A percentile compares a stretch with the other conserved stretches of the same genome.
phyloP scores from a whole-genome alignment of 2,888 invertebrate genomes.

The Leptopilina drosophilae region DNA sequence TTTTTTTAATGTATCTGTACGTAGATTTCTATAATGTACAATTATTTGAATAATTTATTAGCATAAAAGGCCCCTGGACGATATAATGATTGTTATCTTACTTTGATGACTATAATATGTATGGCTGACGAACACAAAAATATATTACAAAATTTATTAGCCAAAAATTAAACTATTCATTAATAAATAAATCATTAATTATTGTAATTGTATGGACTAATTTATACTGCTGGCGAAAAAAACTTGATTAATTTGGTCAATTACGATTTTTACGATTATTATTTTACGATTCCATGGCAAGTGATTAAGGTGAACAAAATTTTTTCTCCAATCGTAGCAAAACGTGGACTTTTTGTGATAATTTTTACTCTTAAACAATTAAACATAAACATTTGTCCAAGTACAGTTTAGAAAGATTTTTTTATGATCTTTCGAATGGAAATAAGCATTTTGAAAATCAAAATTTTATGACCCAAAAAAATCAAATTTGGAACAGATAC shows the following conservation, averaged over 20 bases:
- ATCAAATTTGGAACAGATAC: no score
- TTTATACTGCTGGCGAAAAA: neutral
- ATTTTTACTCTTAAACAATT: no score
- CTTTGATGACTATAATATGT: conserved; percentile 44
- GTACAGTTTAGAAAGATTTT: no score
- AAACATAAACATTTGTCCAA: no score
- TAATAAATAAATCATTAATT: neutral
- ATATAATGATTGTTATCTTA: conserved; percentile 54
- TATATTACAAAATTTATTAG: conserved; percentile 1
- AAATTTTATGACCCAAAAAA: no score
- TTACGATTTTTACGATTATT: conserved; percentile 13
- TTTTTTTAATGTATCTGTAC: conserved; percentile 42
- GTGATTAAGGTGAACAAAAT: no score
- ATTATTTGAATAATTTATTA: conserved; percentile 62
- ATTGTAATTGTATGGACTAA: neutral
- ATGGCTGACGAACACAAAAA: neutral
- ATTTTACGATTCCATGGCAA: no score
- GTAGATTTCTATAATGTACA: conserved; percentile 50
- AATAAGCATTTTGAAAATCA: no score
- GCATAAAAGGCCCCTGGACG: conserved; percentile 69
- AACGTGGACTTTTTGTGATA: no score
- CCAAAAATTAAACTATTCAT: neutral
- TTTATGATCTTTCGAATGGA: no score
- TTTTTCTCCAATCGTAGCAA: no score
- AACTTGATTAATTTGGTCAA: conserved; percentile 15